Evolutionary conservation across 2,113 vertebrate genomes (phyloP), one percentile per base, ranked within the genome.

Genomic region (Trichomycterus rosablanca): DNA sequence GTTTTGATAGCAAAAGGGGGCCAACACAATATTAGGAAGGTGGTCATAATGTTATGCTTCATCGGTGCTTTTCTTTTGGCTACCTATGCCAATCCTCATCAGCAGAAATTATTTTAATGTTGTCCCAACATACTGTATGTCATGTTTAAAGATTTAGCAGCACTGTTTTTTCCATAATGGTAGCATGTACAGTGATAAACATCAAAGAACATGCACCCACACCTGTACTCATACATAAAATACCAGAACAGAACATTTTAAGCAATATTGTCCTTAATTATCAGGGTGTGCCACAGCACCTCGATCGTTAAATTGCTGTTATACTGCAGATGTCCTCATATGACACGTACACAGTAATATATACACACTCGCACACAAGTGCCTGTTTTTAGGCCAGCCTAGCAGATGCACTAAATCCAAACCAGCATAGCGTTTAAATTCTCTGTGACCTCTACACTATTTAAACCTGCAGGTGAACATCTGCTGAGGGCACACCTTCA

Each of bases 391-490:
- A n/a, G n/a, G n/a, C n/a, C 16, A 16, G 5, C 22, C 39, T 9
- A 5, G 19, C 1, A 35, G 18, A 2, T 32, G 18, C 15, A 30
- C 23, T 34, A 2, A 12, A 30, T 20, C 19, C 19, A 28, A 11
- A 39, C 7, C 35, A 39, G 9, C 35, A 39, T 11, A 3, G 10
- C 35, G 9, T 3, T 19, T 15, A 56, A 40, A 28, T 66, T 28
- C 35, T 37, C 9, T 12, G 20, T 39, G 40, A 18, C 19, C 16
- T 40, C 30, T 18, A 32, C 50, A 43, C n/a, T 26, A 32, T 59
- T 26, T 26, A 24, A 35, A 54, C 42, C 51, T 7, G 14, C 43
- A 40, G 57, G 42, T 49, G 58, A 61, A 32, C 39, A 61, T 45
- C 35, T 39, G 35, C 35, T 39, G 3, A 3, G 6, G 8, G 35